Evolutionary conservation across 1,140 invertebrate genomes (phyloP), one percentile per base, ranked within the genome.

Genomic region (Dermatophagoides farinae): DNA sequence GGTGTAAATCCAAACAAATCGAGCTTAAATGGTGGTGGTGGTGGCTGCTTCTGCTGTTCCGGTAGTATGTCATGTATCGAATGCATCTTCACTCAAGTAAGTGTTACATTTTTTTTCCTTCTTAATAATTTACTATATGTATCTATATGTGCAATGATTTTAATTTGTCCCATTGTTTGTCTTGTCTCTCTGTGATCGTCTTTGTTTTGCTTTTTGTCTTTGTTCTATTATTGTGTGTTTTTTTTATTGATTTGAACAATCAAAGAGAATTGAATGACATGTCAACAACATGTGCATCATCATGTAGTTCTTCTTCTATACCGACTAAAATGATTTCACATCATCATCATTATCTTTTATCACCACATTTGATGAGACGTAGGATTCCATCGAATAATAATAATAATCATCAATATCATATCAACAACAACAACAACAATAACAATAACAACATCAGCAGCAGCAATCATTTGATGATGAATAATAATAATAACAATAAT

Each of bases 61-160:
- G 31, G 2, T 64, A 10, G 2, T 64, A 10, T 46, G 57, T 49
- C 46, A 65, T 60, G 65, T 66, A 12, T 64, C 65, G 22, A 67
- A 65, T 66, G 66, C 64, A 39, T 65, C 66, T 12, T 64, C 63
- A 40, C 44, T 64, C 25, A 64, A 64, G 63, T 64, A 64, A 62
- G 60, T 41, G 46, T 23, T 52, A 16, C 16, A 12, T 58, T 44
- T 49, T 50, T 23, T 53, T 31, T 61, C 18, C 10, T 10, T 25
- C 10, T 23, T 61, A 11, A 40, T 14, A 49, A 12, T 5, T 43
- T 46, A 46, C 43, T 5, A 16, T 20, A 46, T 2, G 9, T 55
- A 23, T 37, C 6, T 31, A 6, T 37, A 23, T n/a, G n/a, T 22
- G n/a, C 6, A 4, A 31, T 31, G 31, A 31, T 31, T 31, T 31